phyloP scores from a whole-genome alignment of 2,888 invertebrate species.

The Drosophila cyrtoloma region DNA sequence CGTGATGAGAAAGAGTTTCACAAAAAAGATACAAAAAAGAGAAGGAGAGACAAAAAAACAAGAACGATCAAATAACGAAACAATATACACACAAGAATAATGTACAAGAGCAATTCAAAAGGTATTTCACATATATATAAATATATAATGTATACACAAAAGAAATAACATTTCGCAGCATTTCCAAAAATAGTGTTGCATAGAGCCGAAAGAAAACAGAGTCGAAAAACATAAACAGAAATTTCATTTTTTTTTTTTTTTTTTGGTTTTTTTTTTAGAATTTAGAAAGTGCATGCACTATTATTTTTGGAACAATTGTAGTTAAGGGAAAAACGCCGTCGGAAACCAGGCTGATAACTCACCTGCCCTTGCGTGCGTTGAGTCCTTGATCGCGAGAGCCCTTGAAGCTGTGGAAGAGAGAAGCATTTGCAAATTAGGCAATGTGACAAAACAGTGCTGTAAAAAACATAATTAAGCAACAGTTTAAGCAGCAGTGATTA shows the following conservation, averaged over 20 bases:
- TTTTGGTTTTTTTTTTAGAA: constrained; percentile 20
- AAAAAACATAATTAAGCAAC: constrained; percentile 37
- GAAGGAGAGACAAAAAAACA: constrained; percentile 71
- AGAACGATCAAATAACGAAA: constrained; percentile 74
- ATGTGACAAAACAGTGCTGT: not conserved
- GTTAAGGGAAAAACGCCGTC: not conserved
- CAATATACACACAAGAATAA: constrained; percentile 51
- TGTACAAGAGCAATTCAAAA: constrained; percentile 21
- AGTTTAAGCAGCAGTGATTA: constrained; percentile 52
- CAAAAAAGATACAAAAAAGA: constrained; percentile 69
- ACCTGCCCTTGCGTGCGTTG: constrained; percentile 85
- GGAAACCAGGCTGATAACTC: constrained; percentile 53
- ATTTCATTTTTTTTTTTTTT: constrained; percentile 15
- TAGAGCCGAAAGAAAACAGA: constrained; percentile 38
- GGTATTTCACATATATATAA: constrained; percentile 3
- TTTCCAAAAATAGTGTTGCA: constrained; percentile 65
- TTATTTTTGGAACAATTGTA: constrained; percentile 36
- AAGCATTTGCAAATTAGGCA: constrained; percentile 17
- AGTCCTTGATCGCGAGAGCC: constrained; percentile 88
- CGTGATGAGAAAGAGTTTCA: constrained; percentile 63
- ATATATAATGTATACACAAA: constrained; percentile 33
- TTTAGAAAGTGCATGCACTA: constrained; percentile 59
- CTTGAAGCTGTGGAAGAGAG: constrained; percentile 86
- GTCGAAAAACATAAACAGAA: constrained; percentile 29
- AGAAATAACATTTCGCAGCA: constrained; percentile 63